phyloP scores from a whole-genome alignment of 2,888 invertebrate species.

The Ophraella communa region DNA sequence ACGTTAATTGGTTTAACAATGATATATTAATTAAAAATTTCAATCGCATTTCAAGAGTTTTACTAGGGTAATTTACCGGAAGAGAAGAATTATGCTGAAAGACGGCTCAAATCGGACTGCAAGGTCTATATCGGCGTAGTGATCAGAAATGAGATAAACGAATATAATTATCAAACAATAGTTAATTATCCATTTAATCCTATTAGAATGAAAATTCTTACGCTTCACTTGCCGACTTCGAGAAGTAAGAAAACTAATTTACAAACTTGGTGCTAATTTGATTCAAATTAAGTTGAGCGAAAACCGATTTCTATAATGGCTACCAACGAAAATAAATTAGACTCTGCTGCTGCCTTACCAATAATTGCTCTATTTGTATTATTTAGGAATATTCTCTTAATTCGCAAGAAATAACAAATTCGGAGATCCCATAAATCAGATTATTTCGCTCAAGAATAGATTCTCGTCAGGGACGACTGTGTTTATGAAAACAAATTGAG shows the following conservation, averaged over 20 bases:
- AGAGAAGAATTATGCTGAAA: constrained; percentile 12
- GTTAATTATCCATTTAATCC: constrained; percentile 58
- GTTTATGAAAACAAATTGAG: too few species aligned
- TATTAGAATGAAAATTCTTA: constrained; percentile 56
- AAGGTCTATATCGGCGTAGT: constrained; percentile 20
- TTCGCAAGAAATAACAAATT: neutral
- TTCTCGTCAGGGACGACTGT: too few species aligned
- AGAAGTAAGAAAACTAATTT: constrained; percentile 56
- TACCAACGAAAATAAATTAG: constrained; percentile 39
- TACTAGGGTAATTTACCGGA: constrained; percentile 20
- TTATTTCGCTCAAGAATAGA: constrained; percentile 1
- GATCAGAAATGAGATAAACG: constrained; percentile 36
- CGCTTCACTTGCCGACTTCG: constrained; percentile 50
- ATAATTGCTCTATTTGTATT: constrained; percentile 40
- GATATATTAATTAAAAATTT: too few species aligned
- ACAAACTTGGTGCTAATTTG: constrained; percentile 57
- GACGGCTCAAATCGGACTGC: constrained; percentile 13
- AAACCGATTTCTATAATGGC: constrained; percentile 48
- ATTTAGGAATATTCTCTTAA: constrained; percentile 3
- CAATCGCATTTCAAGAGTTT: too few species aligned
- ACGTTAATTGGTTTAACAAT: too few species aligned
- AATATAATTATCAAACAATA: constrained; percentile 52
- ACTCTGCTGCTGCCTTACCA: constrained; percentile 34
- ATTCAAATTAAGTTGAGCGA: constrained; percentile 56
- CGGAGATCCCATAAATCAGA: neutral